Base-by-base conservation (phyloP, 2,888 invertebrate genomes). In the Galerucella pusilla region DNA sequence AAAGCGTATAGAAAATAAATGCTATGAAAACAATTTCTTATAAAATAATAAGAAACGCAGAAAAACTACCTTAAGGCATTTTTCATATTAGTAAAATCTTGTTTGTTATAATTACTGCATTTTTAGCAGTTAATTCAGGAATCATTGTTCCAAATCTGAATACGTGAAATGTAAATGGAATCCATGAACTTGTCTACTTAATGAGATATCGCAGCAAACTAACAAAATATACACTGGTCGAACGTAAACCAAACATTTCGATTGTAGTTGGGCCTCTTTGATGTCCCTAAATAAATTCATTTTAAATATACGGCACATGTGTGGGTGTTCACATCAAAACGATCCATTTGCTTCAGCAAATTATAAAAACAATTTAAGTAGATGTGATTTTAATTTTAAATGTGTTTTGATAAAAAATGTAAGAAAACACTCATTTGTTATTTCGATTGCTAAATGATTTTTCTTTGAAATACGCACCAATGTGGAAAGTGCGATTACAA, bases 211-310 rank as follows among this genome's bases (percentile, higher is more conserved):
- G 52, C n/a, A 52, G 52, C n/a, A n/a, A 52, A 52, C 52, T 14
- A 52, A 52, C 6, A 52, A 5, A n/a, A n/a, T 52, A 2, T 52
- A 52, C 52, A 52, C 52, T 52, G 52, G 52, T 7, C 52, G 52
- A 52, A 52, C n/a, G n/a, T 52, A 49, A 49, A n/a, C 52, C 52
- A 14, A 35, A 35, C 35, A 52, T 52, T 52, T 14, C 6, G n/a
- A 14, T 52, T 52, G 52, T 52, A 52, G 52, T 52, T 52, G 12
- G 2, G 14, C 14, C n/a, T 52, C 52, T 52, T 52, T 69, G 14
- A 69, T 69, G 69, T 42, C 25, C 49, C 14, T 46, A 49, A 45
- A 61, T 69, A 69, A 69, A 69, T 69, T 25, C 49, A 69, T 60
- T 69, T 69, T 49, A 49, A 69, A 69, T 61, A 69, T 61, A 61